phyloP scores from a whole-genome alignment of 2,797 vertebrate species.

The Kryptopterus vitreolus region DNA sequence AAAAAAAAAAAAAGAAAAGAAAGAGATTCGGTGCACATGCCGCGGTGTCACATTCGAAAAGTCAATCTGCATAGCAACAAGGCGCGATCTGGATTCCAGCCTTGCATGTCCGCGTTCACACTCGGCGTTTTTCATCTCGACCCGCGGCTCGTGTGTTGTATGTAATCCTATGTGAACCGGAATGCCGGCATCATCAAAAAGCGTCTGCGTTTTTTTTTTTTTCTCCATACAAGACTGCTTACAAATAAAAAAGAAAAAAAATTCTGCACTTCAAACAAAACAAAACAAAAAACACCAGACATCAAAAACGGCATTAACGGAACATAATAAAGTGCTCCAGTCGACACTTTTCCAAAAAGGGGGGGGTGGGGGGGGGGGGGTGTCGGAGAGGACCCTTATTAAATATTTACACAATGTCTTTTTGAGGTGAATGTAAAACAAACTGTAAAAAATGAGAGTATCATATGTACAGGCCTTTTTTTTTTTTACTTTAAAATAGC shows the following conservation, averaged over 20 bases:
- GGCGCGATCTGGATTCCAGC: slow-evolving; percentile 3
- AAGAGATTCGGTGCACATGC: background rate
- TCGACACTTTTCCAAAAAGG: background rate
- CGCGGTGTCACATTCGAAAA: background rate
- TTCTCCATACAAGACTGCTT: background rate
- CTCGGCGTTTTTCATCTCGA: background rate
- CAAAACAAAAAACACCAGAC: background rate
- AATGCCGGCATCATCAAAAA: background rate
- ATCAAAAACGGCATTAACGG: no score
- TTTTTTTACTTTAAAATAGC: no score
- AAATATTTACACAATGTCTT: background rate
- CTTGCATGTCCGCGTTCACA: background rate
- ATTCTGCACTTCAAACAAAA: background rate
- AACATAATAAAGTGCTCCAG: background rate
- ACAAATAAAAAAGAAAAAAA: background rate
- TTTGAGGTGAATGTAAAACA: background rate
- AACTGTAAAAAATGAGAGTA: no score
- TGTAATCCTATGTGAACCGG: background rate
- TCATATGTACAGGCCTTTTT: background rate
- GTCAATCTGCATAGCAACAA: background rate
- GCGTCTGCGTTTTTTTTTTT: background rate
- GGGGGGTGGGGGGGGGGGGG: background rate
- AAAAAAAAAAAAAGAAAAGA: no score
- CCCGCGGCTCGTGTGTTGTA: background rate
- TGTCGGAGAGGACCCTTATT: background rate